Base-by-base conservation (phyloP, 2,888 invertebrate species). In the Azorinus chamasolen region DNA sequence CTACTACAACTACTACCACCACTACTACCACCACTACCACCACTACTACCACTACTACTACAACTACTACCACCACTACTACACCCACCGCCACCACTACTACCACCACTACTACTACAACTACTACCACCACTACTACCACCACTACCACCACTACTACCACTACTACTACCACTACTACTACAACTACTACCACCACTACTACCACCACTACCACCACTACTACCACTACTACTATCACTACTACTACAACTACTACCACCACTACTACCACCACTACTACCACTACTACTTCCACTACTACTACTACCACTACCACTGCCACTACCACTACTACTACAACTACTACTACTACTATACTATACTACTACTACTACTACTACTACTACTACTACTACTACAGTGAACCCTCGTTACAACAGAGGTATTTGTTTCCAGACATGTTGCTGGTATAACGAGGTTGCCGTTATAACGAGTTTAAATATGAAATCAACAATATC, bases 1-100 rank as follows among this genome's bases (percentile, higher is more conserved):
- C 53, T 53, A 53, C 53, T 53, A 53, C 53, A 24, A 53, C 53
- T 53, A 53, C 53, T 24, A 53, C 53, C 25, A 53, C 53, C 25
- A 53, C 53, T 53, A 22, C 53, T 53, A 53, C 53, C 25, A 53
- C 53, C 25, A 53, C 53, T 53, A 53, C 20, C 25, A 53, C 53
- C 22, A 53, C 53, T 53, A 53, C 53, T 22, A 24, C 25, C 12
- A 53, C 53, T 22, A 24, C 53, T 53, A 53, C 53, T 22, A n/a
- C n/a, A n/a, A n/a, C n/a, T n/a, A n/a, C n/a, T n/a, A n/a, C n/a
- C n/a, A n/a, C n/a, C n/a, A n/a, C n/a, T n/a, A n/a, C n/a, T n/a
- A n/a, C n/a, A n/a, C n/a, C n/a, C n/a, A n/a, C n/a, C n/a, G n/a
- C n/a, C n/a, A n/a, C n/a, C n/a, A n/a, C n/a, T n/a, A n/a, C n/a